These are phyloP conservation scores for Antennarius striatus DNA, from an alignment of 2,113 vertebrate genomes.

Conservation along the genomic window DNA sequence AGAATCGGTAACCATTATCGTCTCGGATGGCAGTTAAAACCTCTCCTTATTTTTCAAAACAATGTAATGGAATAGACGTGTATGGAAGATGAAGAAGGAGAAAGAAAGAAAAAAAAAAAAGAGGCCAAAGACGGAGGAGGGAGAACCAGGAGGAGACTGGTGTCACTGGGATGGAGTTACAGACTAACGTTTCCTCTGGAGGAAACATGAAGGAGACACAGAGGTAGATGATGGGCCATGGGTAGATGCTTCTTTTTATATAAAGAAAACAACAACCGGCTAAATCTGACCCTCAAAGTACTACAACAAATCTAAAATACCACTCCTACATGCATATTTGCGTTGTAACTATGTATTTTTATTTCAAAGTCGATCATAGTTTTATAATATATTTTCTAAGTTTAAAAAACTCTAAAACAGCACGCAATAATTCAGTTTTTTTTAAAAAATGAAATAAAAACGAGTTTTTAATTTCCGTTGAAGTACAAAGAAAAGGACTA, in stretches of 20 bases:
- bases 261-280: neutral
- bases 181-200: constrained; percentile 32
- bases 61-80: constrained; percentile 63
- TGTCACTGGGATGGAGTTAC: constrained; percentile 48
- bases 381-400: no score
- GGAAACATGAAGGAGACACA: constrained; percentile 39
- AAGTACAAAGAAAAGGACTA: no score
- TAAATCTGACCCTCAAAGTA: no score
- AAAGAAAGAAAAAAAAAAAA: no score
- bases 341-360: no score
- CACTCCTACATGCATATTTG: no score
- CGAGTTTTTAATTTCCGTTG: no score
- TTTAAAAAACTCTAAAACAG: neutral
- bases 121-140: neutral
- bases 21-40: constrained; percentile 83
- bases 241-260: neutral
- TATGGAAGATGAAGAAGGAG: neutral
- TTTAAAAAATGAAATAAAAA: neutral
- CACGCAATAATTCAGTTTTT: neutral
- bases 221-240: constrained; percentile 29
- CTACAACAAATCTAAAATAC: no score
- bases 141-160: constrained; percentile 19
- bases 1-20: constrained; percentile 86
- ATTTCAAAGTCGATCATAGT: neutral
- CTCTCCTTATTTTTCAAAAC: constrained; percentile 84